A percentile compares a stretch with the other conserved stretches of the same genome.
These are phyloP conservation scores for Callopanchax toddi DNA, from an alignment of 2,113 vertebrate species.

Conservation along the genomic window DNA sequence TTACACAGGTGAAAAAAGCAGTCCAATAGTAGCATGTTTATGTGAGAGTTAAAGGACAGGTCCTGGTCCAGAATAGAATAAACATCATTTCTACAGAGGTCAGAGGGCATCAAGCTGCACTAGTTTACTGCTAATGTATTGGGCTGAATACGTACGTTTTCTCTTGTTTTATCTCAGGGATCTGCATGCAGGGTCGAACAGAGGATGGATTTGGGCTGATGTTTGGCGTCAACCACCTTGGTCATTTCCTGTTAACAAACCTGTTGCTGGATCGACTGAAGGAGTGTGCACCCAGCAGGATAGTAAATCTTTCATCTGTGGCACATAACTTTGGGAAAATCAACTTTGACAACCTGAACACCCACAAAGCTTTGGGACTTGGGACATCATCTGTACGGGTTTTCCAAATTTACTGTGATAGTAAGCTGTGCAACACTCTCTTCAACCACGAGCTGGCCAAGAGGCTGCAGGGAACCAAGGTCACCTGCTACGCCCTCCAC, in stretches of 20 bases:
- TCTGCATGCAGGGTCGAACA: slow-evolving; percentile 70
- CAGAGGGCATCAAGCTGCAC: too few species aligned
- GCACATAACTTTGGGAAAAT: slow-evolving; percentile 81
- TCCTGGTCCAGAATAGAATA: too few species aligned
- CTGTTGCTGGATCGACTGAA: slow-evolving; percentile 87
- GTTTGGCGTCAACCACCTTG: slow-evolving; percentile 91
- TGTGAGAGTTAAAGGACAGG: too few species aligned
- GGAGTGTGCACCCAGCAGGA: slow-evolving; percentile 80
- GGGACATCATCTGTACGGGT: slow-evolving; percentile 34
- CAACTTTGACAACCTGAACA: slow-evolving; percentile 76
- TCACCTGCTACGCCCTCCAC: slow-evolving; percentile 89
- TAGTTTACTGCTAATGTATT: background rate
- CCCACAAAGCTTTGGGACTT: slow-evolving; percentile 73
- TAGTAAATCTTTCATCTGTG: slow-evolving; percentile 80
- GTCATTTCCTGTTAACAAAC: slow-evolving; percentile 90
- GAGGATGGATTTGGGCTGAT: slow-evolving; percentile 78
- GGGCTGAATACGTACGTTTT: too few species aligned
- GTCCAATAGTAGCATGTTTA: too few species aligned
- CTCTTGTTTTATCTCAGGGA: slow-evolving; percentile 46
- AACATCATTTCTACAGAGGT: too few species aligned
- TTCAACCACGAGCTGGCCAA: slow-evolving; percentile 87
- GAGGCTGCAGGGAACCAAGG: slow-evolving; percentile 81
- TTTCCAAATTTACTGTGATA: slow-evolving; percentile 83
- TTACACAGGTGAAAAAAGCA: too few species aligned
- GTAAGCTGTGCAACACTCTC: slow-evolving; percentile 92